Evolutionary conservation across 2,888 invertebrate genomes (phyloP).

Genomic region (Xestia sexstrigata): DNA sequence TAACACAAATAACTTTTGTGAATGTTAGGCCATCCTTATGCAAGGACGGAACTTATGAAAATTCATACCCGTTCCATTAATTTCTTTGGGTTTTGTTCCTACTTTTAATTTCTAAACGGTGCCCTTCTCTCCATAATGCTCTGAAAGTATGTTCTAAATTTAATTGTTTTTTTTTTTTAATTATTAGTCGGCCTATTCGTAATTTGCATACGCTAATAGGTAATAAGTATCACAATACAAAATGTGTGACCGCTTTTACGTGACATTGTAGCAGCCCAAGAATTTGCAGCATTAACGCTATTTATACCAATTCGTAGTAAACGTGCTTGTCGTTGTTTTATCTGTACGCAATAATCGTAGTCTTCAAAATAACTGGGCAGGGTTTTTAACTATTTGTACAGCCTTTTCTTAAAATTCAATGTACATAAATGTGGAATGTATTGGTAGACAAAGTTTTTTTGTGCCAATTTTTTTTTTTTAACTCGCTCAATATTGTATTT

Average conservation of each 20-base stretch:
- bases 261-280: constrained; percentile 17
- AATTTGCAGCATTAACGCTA: constrained; percentile 10
- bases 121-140: neutral
- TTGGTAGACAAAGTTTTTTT: too few relatives aligned
- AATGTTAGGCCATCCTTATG: constrained; percentile 32
- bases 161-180: neutral
- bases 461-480: too few relatives aligned
- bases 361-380: constrained; percentile 12
- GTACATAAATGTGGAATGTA: too few relatives aligned
- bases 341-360: neutral
- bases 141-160: neutral
- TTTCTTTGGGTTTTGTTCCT: constrained; percentile 31
- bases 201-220: neutral
- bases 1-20: constrained; percentile 38
- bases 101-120: constrained; percentile 22
- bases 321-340: neutral
- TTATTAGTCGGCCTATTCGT: neutral
- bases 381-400: too few relatives aligned
- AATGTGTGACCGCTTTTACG: neutral
- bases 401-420: too few relatives aligned
- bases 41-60: constrained; percentile 49
- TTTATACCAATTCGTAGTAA: constrained; percentile 19
- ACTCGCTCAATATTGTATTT: neutral
- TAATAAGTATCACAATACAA: neutral
- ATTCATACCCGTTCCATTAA: constrained; percentile 46